Evolutionary conservation across 1,140 invertebrate species (phyloP).

Genomic region (Battus philenor): DNA sequence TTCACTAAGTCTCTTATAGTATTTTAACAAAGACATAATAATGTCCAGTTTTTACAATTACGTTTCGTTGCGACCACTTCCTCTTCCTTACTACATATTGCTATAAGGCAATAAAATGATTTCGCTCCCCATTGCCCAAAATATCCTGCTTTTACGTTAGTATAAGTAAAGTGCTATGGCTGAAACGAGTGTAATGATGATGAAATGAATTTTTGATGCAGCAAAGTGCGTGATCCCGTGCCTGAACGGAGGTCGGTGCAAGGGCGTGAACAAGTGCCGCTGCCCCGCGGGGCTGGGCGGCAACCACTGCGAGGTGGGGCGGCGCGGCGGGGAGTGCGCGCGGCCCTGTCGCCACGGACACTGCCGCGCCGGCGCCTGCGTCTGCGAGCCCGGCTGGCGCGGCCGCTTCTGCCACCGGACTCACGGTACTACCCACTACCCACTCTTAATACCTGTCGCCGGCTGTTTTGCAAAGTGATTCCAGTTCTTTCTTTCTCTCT

Average conservation of each 20-base stretch:
- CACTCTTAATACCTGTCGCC: not conserved
- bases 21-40: no score
- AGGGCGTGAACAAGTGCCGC: slow-evolving; percentile 89
- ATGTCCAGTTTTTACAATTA: no score
- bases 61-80: no score
- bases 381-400: slow-evolving; percentile 84
- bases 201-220: slow-evolving; percentile 67
- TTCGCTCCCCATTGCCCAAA: no score
- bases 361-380: slow-evolving; percentile 82
- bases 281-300: slow-evolving; percentile 87
- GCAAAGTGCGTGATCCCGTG: slow-evolving; percentile 94
- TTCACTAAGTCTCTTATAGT: no score
- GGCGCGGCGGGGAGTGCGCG: slow-evolving; percentile 82
- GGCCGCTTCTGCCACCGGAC: slow-evolving; percentile 79
- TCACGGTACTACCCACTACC: slow-evolving; percentile 21
- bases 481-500: no score
- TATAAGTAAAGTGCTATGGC: no score
- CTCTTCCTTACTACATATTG: no score
- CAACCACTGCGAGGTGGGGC: slow-evolving; percentile 90
- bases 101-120: no score
- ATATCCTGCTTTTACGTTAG: no score
- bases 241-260: slow-evolving; percentile 89
- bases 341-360: slow-evolving; percentile 84
- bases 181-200: no score
- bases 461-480: not conserved